Evolutionary conservation across 1,140 invertebrate species (phyloP), one percentile per base, ranked within the genome.

Genomic region (Camponotus vicinus): DNA sequence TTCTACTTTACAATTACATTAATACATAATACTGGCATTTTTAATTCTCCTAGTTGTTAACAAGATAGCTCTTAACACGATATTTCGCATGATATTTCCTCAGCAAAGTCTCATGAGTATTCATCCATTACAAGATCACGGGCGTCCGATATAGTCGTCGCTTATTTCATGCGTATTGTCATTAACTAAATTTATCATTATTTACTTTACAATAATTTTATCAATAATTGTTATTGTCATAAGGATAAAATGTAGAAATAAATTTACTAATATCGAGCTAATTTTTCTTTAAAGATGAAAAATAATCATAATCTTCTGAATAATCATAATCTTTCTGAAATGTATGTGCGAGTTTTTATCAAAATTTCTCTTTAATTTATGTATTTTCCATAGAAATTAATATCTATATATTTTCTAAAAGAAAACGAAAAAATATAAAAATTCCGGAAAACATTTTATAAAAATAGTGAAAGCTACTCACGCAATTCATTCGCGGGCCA

Each of bases 71-170:
- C 42, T 78, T 66, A 71, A 34, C 64, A 32, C 57, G 42, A 40
- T 69, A 69, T 49, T 59, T 80, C 1, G 49, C 52, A 32, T n/a
- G 7, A 82, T 71, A 82, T 82, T 27, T 27, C 70, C 27, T 8
- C 52, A 27, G 34, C 70, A 15, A 71, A n/a, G 64, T 59, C 66
- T 71, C 78, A 0, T 59, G 78, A 49, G 78, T 11, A 82, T 71
- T 82, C 52, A 70, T 71, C 64, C 66, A 71, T 82, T 70, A 59
- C 27, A 55, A 59, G 64, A 70, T 70, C 40, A 70, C 27, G 21
- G 21, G 27, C 27, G 42, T 45, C 37, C 52, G 6, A 82, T 59
- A n/a, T 82, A 59, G 52, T 82, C 66, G 37, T 9, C 21, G 27
- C 27, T 70, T 70, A 57, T 57, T 70, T 59, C 34, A 18, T 32